Conservation (phyloP, 2,888 invertebrate species). For the Athripsodes cinereus region DNA sequence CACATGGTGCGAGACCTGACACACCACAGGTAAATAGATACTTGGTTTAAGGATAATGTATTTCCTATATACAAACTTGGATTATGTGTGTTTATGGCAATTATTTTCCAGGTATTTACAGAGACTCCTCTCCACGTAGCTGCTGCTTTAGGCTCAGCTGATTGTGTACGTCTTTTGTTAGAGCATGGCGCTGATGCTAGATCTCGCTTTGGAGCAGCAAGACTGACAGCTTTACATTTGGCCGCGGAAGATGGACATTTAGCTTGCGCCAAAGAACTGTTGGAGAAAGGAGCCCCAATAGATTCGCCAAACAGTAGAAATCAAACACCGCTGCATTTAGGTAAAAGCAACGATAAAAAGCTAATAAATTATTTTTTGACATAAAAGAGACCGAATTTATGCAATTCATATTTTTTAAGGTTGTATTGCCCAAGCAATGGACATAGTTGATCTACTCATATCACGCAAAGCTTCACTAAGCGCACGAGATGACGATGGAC, state of each 20-base stretch:
- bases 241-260: slow-evolving; percentile 83
- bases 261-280: slow-evolving; percentile 65
- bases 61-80: too few relatives aligned
- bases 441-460: slow-evolving; percentile 67
- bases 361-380: neutral
- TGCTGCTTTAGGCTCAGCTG: slow-evolving; percentile 63
- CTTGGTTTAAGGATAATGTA: too few relatives aligned
- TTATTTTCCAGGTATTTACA: slow-evolving; percentile 59
- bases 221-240: slow-evolving; percentile 77
- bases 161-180: slow-evolving; percentile 66
- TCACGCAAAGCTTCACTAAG: slow-evolving; percentile 58
- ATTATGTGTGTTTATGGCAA: too few relatives aligned
- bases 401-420: slow-evolving; percentile 41
- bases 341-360: slow-evolving; percentile 31
- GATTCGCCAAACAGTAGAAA: slow-evolving; percentile 67
- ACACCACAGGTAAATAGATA: slow-evolving; percentile 73
- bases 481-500: slow-evolving; percentile 64
- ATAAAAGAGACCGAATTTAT: neutral
- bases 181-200: slow-evolving; percentile 74
- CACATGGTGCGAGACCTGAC: slow-evolving; percentile 75
- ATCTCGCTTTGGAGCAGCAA: slow-evolving; percentile 63
- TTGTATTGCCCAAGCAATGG: slow-evolving; percentile 70
- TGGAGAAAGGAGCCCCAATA: slow-evolving; percentile 71
- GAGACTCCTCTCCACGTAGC: slow-evolving; percentile 83
- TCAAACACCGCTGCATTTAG: slow-evolving; percentile 78